Evolutionary conservation across 2,797 vertebrate genomes (phyloP).

Genomic region (Echeneis naucrates): DNA sequence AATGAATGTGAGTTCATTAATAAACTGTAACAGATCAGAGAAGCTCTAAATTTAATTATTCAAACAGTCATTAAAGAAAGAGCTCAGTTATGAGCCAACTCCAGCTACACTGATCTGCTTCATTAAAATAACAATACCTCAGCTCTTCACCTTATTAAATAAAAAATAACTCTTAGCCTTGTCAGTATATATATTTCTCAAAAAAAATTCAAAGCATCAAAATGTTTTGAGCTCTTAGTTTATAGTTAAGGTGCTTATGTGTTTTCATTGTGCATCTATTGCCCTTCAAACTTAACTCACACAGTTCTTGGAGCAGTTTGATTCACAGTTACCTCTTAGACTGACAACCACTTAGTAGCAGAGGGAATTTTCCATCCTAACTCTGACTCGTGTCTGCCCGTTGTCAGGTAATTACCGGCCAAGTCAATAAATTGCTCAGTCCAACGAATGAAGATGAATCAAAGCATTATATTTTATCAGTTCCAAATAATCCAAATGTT

Average conservation of each 20-base stretch:
- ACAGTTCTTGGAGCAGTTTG: no score
- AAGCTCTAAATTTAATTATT: slow-evolving; percentile 46
- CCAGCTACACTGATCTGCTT: neutral
- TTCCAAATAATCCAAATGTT: neutral
- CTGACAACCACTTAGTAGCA: no score
- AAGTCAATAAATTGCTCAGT: neutral
- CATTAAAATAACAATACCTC: neutral
- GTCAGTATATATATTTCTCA: neutral
- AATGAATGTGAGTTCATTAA: slow-evolving; percentile 53
- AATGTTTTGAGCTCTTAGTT: neutral
- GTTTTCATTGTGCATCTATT: neutral
- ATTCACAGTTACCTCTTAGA: no score
- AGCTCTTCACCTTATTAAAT: neutral
- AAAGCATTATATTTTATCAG: no score
- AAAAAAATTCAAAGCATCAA: neutral
- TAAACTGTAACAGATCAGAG: slow-evolving; percentile 15
- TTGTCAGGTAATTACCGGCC: no score
- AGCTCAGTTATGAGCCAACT: neutral
- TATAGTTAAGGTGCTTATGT: no score
- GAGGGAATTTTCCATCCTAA: no score
- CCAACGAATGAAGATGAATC: no score
- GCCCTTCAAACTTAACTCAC: neutral
- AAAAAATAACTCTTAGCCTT: neutral
- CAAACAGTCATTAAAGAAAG: slow-evolving; percentile 28
- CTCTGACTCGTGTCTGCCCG: no score